phyloP scores from a whole-genome alignment of 2,113 vertebrate genomes.

The Gasterosteus aculeatus region DNA sequence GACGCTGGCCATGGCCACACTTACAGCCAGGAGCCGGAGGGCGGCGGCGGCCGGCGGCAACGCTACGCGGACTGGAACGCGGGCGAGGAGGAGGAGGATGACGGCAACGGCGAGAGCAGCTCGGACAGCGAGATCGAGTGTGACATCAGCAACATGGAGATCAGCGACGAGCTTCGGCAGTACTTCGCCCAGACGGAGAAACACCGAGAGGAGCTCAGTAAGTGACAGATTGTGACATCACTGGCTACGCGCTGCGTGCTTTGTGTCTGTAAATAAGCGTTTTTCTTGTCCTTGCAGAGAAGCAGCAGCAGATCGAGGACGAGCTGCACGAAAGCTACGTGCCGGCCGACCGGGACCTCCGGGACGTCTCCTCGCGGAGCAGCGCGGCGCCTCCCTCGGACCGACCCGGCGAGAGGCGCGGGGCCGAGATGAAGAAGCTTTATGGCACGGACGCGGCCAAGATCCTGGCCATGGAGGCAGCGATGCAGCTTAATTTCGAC shows the following conservation, averaged over 20 bases:
- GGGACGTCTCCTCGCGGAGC: slow-evolving; percentile 53
- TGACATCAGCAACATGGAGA: slow-evolving; percentile 94
- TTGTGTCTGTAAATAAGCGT: background rate
- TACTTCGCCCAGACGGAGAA: slow-evolving; percentile 92
- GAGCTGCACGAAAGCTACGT: slow-evolving; percentile 84
- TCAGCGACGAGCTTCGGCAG: slow-evolving; percentile 93
- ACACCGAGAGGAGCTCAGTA: slow-evolving; percentile 91
- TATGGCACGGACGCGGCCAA: slow-evolving; percentile 87
- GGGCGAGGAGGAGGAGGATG: slow-evolving; percentile 60
- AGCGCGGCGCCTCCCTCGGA: slow-evolving; percentile 83
- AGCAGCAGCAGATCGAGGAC: slow-evolving; percentile 89
- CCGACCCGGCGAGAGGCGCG: slow-evolving; percentile 86
- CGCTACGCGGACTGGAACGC: slow-evolving; percentile 71
- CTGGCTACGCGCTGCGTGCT: background rate
- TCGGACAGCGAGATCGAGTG: slow-evolving; percentile 85
- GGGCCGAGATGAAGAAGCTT: slow-evolving; percentile 89
- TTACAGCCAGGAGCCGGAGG: slow-evolving; percentile 22
- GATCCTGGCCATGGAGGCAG: slow-evolving; percentile 94
- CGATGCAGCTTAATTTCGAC: slow-evolving; percentile 93
- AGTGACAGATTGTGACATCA: slow-evolving; percentile 54
- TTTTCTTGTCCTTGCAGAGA: slow-evolving; percentile 77
- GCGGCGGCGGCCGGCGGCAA: slow-evolving; percentile 16
- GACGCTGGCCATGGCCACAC: slow-evolving; percentile 70
- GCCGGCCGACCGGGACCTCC: slow-evolving; percentile 88
- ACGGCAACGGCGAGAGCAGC: slow-evolving; percentile 66